Evolutionary conservation across 2,797 vertebrate species (phyloP).

Genomic region (Xenentodon cancila): DNA sequence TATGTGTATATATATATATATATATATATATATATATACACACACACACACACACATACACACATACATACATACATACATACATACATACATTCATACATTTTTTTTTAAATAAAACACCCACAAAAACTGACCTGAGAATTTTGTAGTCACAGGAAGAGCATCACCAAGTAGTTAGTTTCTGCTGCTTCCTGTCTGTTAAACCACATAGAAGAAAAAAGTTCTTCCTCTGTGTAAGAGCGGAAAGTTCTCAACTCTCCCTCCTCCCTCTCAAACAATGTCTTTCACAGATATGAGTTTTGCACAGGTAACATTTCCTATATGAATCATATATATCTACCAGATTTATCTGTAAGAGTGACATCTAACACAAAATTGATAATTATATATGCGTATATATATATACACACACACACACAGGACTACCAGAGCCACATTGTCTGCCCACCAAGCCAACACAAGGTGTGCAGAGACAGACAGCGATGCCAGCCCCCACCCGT

Average conservation of each 20-base stretch:
- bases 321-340: conserved; percentile 14
- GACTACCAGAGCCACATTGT: conserved; percentile 46
- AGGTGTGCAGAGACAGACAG: conserved; percentile 57
- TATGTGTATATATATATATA: no score
- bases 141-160: conserved; percentile 80
- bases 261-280: conserved; percentile 68
- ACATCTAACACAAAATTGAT: conserved; percentile 8
- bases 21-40: no score
- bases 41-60: no score
- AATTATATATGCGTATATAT: no score
- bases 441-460: conserved; percentile 57
- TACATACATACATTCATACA: no score
- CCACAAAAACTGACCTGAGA: conserved; percentile 84
- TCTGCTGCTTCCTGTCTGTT: conserved; percentile 88
- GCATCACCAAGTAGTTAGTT: conserved; percentile 80
- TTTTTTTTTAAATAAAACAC: conserved; percentile 55
- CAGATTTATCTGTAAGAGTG: conserved; percentile 13
- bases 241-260: conserved; percentile 82
- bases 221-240: conserved; percentile 77
- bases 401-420: conserved; percentile 4
- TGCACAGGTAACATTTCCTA: conserved; percentile 37
- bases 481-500: conserved; percentile 39
- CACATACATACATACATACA: no score
- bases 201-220: conserved; percentile 84
- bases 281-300: conserved; percentile 32